A percentile compares a stretch with the other conserved stretches of the same genome.
phyloP scores from a whole-genome alignment of 2,888 invertebrate species.

The Podabrus alpinus region DNA sequence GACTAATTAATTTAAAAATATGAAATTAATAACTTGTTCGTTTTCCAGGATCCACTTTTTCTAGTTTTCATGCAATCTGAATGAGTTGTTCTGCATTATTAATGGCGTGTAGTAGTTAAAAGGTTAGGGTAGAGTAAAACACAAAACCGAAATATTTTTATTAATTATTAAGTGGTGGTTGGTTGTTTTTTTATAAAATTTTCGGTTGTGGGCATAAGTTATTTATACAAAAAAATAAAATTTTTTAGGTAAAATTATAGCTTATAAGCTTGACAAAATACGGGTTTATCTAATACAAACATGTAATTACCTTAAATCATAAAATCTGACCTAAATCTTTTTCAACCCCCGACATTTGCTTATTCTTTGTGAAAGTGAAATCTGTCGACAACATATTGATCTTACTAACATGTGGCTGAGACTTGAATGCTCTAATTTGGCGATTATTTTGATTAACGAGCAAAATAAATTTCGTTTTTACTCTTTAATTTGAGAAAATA shows the following conservation, averaged over 20 bases:
- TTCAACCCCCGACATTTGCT: slow-evolving; percentile 11
- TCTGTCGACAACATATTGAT: slow-evolving; percentile 22
- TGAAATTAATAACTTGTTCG: background rate
- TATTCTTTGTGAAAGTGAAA: slow-evolving; percentile 22
- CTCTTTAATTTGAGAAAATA: background rate
- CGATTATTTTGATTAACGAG: slow-evolving; percentile 4
- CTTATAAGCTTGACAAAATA: background rate
- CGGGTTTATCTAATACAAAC: background rate
- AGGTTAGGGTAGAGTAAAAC: background rate
- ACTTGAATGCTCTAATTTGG: slow-evolving; percentile 5
- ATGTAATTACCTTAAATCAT: slow-evolving; percentile 12
- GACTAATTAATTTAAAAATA: background rate
- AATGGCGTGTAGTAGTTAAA: background rate
- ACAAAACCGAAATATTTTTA: background rate
- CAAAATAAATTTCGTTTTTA: slow-evolving; percentile 1
- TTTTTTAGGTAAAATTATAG: background rate
- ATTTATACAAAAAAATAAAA: background rate
- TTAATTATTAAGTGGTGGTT: background rate
- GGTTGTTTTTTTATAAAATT: background rate
- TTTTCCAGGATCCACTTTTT: background rate
- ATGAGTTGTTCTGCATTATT: background rate
- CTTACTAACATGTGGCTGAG: slow-evolving; percentile 9
- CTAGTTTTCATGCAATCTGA: background rate
- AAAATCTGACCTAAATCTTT: slow-evolving; percentile 18
- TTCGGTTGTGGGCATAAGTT: background rate